These are phyloP conservation scores for Anthophora plumipes DNA, from an alignment of 2,888 invertebrate species.

Conservation along the genomic window DNA sequence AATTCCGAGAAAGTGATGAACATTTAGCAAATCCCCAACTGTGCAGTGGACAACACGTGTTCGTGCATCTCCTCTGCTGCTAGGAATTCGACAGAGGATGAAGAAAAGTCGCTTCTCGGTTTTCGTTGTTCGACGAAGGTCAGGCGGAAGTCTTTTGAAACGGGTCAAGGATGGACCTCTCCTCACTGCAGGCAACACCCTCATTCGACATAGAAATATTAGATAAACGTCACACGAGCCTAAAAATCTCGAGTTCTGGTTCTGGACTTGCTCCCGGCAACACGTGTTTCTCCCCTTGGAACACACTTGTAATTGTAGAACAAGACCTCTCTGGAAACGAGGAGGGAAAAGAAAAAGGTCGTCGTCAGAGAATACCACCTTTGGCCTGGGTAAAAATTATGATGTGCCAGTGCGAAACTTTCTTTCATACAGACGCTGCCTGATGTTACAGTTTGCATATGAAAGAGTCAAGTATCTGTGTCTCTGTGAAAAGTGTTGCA, in stretches of 20 bases:
- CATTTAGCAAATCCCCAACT: not conserved
- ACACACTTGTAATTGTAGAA: slow-evolving; percentile 33
- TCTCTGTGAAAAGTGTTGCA: no score
- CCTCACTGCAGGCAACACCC: no score
- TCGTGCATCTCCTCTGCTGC: slow-evolving; percentile 3
- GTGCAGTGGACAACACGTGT: not conserved
- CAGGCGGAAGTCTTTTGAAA: slow-evolving; percentile 56
- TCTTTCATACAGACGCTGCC: not conserved
- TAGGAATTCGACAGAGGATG: slow-evolving; percentile 9
- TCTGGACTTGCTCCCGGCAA: not conserved
- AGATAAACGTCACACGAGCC: slow-evolving; percentile 18
- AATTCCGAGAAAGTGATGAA: not conserved
- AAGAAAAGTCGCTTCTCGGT: slow-evolving; percentile 31
- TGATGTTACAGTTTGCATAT: not conserved
- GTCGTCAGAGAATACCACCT: not conserved
- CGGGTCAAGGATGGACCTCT: slow-evolving; percentile 29
- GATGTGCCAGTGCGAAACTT: not conserved
- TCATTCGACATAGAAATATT: slow-evolving; percentile 15
- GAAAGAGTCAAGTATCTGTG: no score
- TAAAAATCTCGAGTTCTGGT: not conserved
- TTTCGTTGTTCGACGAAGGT: slow-evolving; percentile 28
- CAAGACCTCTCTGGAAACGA: not conserved
- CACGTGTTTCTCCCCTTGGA: slow-evolving; percentile 34
- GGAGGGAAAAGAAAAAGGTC: no score
- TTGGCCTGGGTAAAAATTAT: not conserved